A percentile compares a stretch with the other conserved stretches of the same genome.
phyloP scores from a whole-genome alignment of 2,888 invertebrate genomes.

The Zelleria hepariella region DNA sequence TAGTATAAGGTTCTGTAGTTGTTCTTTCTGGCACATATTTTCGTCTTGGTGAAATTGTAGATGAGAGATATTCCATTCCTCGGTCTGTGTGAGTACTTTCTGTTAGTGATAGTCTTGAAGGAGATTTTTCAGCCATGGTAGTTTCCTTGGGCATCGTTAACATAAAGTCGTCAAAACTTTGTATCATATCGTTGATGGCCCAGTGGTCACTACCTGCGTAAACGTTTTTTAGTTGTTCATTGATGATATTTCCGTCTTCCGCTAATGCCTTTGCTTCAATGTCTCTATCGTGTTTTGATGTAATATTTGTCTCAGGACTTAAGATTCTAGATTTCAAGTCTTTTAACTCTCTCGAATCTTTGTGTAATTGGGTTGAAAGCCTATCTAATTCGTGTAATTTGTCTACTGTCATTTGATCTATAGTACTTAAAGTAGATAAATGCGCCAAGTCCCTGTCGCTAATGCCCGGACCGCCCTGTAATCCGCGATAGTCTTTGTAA shows the following conservation, averaged over 20 bases:
- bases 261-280: conserved; percentile 72
- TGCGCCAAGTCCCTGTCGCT: conserved; percentile 85
- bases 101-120: conserved; percentile 74
- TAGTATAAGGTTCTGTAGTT: conserved; percentile 75
- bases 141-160: conserved; percentile 65
- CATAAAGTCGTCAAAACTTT: conserved; percentile 74
- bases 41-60: conserved; percentile 72
- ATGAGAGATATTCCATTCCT: conserved; percentile 73
- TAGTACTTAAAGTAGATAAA: conserved; percentile 79
- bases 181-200: conserved; percentile 77
- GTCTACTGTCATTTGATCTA: conserved; percentile 84
- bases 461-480: conserved; percentile 77
- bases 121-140: conserved; percentile 68
- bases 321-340: conserved; percentile 80
- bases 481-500: conserved; percentile 82
- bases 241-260: conserved; percentile 77
- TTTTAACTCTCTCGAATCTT: conserved; percentile 83
- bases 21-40: conserved; percentile 70
- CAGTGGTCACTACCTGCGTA: conserved; percentile 77
- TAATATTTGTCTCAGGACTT: conserved; percentile 73
- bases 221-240: conserved; percentile 78
- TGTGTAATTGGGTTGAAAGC: conserved; percentile 81
- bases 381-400: conserved; percentile 85
- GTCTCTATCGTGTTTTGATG: conserved; percentile 62
- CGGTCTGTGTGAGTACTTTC: conserved; percentile 76